Evolutionary conservation across 2,888 invertebrate genomes (phyloP).

Genomic region (Fragum sueziense): DNA sequence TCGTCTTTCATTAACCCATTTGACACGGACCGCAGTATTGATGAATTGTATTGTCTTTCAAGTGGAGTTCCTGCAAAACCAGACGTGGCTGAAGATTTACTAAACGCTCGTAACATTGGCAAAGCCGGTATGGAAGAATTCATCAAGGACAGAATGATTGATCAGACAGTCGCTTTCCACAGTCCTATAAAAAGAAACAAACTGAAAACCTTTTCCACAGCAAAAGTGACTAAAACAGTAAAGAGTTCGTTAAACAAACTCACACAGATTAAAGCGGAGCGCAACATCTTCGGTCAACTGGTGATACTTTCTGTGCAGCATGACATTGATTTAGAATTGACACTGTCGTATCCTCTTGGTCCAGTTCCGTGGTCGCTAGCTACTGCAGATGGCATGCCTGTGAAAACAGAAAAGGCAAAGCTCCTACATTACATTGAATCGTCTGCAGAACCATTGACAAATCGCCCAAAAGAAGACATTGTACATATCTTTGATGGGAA

Average conservation of each 20-base stretch:
- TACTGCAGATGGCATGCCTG: slow-evolving; percentile 52
- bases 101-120: slow-evolving; percentile 26
- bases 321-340: slow-evolving; percentile 44
- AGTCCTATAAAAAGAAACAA: slow-evolving; percentile 41
- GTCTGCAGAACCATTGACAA: not conserved
- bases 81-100: slow-evolving; percentile 33
- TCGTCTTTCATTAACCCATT: slow-evolving; percentile 33
- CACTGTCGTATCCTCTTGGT: slow-evolving; percentile 42
- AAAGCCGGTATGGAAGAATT: slow-evolving; percentile 30
- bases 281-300: slow-evolving; percentile 46
- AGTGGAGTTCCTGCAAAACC: slow-evolving; percentile 44
- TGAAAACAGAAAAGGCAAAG: slow-evolving; percentile 50
- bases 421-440: slow-evolving; percentile 27
- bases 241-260: slow-evolving; percentile 41
- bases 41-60: slow-evolving; percentile 48
- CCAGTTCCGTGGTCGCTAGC: slow-evolving; percentile 54
- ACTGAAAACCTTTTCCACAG: slow-evolving; percentile 47
- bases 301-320: slow-evolving; percentile 42
- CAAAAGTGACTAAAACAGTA: slow-evolving; percentile 15
- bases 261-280: slow-evolving; percentile 43
- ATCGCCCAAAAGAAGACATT: not conserved
- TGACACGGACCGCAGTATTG: not conserved
- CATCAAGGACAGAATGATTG: slow-evolving; percentile 30
- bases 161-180: slow-evolving; percentile 35
- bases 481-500: slow-evolving; percentile 34